phyloP scores from a whole-genome alignment of 2,888 invertebrate genomes.

The Marasmarcha lunaedactyla region DNA sequence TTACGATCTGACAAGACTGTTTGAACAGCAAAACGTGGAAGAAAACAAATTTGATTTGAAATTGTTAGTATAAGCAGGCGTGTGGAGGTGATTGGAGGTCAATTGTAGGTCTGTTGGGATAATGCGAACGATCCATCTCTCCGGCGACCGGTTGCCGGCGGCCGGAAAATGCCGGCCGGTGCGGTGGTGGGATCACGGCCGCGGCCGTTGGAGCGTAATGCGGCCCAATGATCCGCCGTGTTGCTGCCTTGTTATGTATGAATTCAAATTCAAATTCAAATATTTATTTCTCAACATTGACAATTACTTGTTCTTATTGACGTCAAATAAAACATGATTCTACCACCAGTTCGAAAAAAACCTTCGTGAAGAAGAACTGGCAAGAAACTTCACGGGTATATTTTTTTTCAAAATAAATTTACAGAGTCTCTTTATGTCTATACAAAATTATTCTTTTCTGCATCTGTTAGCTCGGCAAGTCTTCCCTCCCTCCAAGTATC shows the following conservation, averaged over 20 bases:
- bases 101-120: slow-evolving; percentile 34
- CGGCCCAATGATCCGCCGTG: slow-evolving; percentile 40
- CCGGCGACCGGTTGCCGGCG: slow-evolving; percentile 18
- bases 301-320: too few relatives aligned
- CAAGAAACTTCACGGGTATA: too few relatives aligned
- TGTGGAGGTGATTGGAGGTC: slow-evolving; percentile 17
- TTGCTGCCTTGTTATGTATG: slow-evolving; percentile 57
- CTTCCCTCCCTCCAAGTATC: too few relatives aligned
- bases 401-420: too few relatives aligned
- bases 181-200: slow-evolving; percentile 61
- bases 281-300: too few relatives aligned
- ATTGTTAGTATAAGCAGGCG: slow-evolving; percentile 18
- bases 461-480: too few relatives aligned
- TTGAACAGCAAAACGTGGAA: slow-evolving; percentile 27
- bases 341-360: too few relatives aligned
- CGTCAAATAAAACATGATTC: too few relatives aligned
- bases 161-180: slow-evolving; percentile 52
- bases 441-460: too few relatives aligned
- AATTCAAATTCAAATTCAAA: slow-evolving; percentile 44
- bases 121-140: slow-evolving; percentile 60
- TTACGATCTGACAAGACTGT: too few relatives aligned
- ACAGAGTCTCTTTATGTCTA: too few relatives aligned
- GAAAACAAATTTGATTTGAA: slow-evolving; percentile 34
- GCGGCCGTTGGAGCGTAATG: slow-evolving; percentile 53
- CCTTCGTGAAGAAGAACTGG: too few relatives aligned